phyloP scores from a whole-genome alignment of 2,797 vertebrate genomes.

The Sebastes hubbsi region DNA sequence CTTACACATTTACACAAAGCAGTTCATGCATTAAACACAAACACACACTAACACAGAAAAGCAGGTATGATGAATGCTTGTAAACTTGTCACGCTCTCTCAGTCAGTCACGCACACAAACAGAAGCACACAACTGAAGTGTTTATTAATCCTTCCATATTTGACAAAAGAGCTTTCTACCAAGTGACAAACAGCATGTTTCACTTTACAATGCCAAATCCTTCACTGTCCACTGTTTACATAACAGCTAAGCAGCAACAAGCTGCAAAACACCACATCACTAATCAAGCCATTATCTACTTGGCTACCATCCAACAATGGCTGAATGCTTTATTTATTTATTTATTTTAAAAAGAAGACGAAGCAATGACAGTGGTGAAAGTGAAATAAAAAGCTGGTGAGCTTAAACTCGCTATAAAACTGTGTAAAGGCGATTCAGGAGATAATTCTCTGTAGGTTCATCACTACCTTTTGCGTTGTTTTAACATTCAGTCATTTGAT shows the following conservation, averaged over 20 bases:
- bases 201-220: slow-evolving; percentile 24
- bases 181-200: slow-evolving; percentile 35
- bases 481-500: not conserved
- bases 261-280: slow-evolving; percentile 23
- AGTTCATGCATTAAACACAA: not conserved
- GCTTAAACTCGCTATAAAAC: not conserved
- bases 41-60: not conserved
- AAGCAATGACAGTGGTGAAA: not conserved
- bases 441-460: too few relatives aligned
- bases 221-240: slow-evolving; percentile 41
- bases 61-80: not conserved
- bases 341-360: not conserved
- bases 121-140: not conserved
- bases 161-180: slow-evolving; percentile 27
- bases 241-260: slow-evolving; percentile 28
- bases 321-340: not conserved
- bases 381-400: not conserved
- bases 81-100: not conserved
- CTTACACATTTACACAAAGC: slow-evolving; percentile 1
- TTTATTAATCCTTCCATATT: slow-evolving; percentile 21
- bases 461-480: too few relatives aligned
- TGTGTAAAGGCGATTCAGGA: not conserved
- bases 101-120: not conserved
- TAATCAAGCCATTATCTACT: slow-evolving; percentile 37
- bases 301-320: slow-evolving; percentile 9